Conservation (phyloP, 2,797 vertebrate species). For the Pseudochaenichthys georgianus region DNA sequence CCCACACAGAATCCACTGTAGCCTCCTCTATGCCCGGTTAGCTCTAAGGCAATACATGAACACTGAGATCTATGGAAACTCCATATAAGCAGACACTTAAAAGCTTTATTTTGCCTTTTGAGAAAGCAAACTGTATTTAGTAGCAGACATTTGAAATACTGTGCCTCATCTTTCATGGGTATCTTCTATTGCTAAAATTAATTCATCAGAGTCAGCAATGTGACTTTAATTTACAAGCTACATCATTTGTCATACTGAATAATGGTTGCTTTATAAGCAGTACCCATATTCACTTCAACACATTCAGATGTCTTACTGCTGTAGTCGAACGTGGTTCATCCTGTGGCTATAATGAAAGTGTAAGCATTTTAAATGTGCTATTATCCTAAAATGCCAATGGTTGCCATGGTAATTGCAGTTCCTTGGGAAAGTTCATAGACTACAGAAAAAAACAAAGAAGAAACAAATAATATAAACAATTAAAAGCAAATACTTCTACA, state of each 20-base stretch:
- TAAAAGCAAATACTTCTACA: too few relatives aligned
- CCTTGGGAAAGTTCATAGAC: not conserved
- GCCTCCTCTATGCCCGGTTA: not conserved
- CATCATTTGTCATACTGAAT: not conserved
- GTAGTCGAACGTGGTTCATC: not conserved
- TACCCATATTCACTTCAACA: not conserved
- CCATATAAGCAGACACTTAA: not conserved
- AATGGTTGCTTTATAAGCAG: slow-evolving; percentile 1
- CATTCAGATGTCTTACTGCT: too few relatives aligned
- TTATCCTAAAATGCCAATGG: not conserved
- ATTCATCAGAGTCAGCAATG: not conserved
- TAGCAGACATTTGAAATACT: not conserved
- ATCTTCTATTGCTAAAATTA: not conserved
- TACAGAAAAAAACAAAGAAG: not conserved
- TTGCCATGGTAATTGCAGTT: not conserved
- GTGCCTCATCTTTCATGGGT: not conserved
- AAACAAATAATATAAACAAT: not conserved
- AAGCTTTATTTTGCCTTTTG: not conserved
- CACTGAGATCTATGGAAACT: not conserved
- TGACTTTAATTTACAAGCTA: not conserved
- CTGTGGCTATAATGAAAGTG: not conserved
- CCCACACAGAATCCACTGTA: not conserved
- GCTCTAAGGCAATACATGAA: not conserved
- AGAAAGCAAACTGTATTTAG: not conserved
- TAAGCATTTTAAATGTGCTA: not conserved